Base-by-base conservation (phyloP, 2,113 vertebrate species). In the Pipa parva region DNA sequence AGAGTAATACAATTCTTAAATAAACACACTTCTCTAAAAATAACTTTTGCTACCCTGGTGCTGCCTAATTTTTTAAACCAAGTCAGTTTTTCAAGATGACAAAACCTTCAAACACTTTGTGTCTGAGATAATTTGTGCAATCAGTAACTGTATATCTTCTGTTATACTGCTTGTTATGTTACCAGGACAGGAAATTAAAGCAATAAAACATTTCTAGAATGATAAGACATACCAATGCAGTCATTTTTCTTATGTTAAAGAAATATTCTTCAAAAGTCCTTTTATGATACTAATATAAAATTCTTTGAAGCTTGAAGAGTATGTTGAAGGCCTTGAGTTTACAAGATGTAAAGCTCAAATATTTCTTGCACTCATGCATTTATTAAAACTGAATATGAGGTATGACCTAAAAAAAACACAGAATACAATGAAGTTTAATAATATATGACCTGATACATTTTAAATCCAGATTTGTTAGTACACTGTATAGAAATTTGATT, bases 101-200 rank as follows among this genome's bases (percentile, higher is more conserved):
- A 75, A 85, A 83, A 75, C 84, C 78, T 81, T 84, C 78, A 75
- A 74, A 72, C 67, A 81, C 71, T 74, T 80, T 74, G 73, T 74
- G 71, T 42, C 70, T 78, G 68, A 81, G 87, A 86, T 81, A 87
- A 85, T 87, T 81, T 84, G 79, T 78, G 76, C 83, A 84, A 72
- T 81, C 76, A 74, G 71, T 81, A 81, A 86, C 78, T 79, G 79
- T 88, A 78, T 81, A 86, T 88, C 79, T 87, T 85, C 79, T 79
- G 80, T 86, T 88, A 85, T 83, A 74, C 73, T 0, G 1, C 81
- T 84, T 88, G 86, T 88, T 89, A 89, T 83, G 84, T 85, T 81
- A 81, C 80, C 84, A 88, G 83, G 85, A 85, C 84, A 89, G 88
- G 86, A 89, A 90, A 90, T 90, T 88, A 88, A 90, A 85, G 84